Evolutionary conservation across 2,888 invertebrate genomes (phyloP).

Genomic region (Xylota sylvarum): DNA sequence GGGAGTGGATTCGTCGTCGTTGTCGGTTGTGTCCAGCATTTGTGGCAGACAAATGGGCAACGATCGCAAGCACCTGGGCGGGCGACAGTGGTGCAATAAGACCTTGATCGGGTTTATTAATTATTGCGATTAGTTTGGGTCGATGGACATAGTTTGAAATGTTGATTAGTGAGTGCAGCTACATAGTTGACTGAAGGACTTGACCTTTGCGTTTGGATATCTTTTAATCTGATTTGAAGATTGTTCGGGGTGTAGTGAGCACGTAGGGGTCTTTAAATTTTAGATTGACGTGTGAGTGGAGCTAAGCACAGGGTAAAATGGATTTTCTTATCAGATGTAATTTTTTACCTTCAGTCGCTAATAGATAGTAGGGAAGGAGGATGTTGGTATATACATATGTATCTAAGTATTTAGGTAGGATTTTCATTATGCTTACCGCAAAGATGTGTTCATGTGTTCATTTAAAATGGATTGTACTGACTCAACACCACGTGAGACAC

Average conservation of each 20-base stretch:
- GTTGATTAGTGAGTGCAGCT: slow-evolving; percentile 7
- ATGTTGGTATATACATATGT: too few relatives aligned
- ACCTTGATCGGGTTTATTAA: slow-evolving; percentile 63
- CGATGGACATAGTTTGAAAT: slow-evolving; percentile 43
- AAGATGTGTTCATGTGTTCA: too few relatives aligned
- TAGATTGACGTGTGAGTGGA: slow-evolving; percentile 15
- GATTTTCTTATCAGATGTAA: slow-evolving; percentile 33
- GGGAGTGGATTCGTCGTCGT: slow-evolving; percentile 11
- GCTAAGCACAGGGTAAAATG: slow-evolving; percentile 46
- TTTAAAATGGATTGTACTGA: too few relatives aligned
- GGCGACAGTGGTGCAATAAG: slow-evolving; percentile 58
- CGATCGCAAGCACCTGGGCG: slow-evolving; percentile 57
- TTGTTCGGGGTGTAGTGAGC: slow-evolving; percentile 19
- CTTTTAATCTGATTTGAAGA: slow-evolving; percentile 5
- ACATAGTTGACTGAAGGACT: slow-evolving; percentile 44
- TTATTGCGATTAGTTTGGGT: slow-evolving; percentile 53
- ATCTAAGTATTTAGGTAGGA: too few relatives aligned
- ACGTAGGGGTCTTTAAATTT: slow-evolving; percentile 20
- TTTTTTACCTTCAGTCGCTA: slow-evolving; percentile 31
- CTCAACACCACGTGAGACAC: too few relatives aligned
- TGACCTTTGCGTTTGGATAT: slow-evolving; percentile 57
- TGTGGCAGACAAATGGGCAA: slow-evolving; percentile 66
- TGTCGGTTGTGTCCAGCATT: slow-evolving; percentile 39
- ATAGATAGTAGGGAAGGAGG: too few relatives aligned
- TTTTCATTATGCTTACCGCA: too few relatives aligned